A percentile compares a stretch with the other conserved stretches of the same genome.
phyloP scores from a whole-genome alignment of 2,113 vertebrate genomes.

The Pimephales promelas region DNA sequence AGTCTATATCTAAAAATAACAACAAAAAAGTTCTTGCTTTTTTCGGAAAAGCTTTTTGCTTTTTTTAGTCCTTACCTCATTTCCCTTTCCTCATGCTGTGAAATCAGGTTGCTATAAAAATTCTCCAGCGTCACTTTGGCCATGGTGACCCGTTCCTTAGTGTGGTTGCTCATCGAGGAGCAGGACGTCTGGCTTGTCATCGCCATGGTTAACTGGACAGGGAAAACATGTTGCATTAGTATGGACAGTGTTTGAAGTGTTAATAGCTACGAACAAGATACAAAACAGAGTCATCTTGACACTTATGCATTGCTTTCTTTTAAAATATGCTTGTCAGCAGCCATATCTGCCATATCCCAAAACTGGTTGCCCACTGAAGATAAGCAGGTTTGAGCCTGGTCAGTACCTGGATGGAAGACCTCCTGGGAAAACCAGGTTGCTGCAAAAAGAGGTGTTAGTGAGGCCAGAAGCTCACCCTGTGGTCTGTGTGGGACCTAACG shows the following conservation, averaged over 20 bases:
- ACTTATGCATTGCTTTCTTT: no score
- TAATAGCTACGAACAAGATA: not conserved
- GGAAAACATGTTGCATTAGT: not conserved
- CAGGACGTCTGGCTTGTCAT: constrained; percentile 94
- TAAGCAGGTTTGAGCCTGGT: no score
- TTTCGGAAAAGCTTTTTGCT: not conserved
- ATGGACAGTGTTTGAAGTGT: not conserved
- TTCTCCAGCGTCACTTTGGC: constrained; percentile 98
- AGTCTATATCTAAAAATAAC: not conserved
- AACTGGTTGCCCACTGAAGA: no score
- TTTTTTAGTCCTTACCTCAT: constrained; percentile 83
- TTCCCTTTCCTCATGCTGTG: constrained; percentile 95
- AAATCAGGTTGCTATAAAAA: constrained; percentile 97
- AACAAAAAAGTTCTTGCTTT: not conserved
- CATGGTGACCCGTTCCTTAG: constrained; percentile 97
- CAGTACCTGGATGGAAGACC: no score
- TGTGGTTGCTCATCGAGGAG: constrained; percentile 97
- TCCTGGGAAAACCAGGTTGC: no score
- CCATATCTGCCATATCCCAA: no score
- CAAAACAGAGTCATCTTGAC: not conserved
- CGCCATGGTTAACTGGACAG: constrained; percentile 84
- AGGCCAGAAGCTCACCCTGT: no score
- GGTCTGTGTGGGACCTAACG: no score
- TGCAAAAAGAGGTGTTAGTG: no score
- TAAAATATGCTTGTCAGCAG: no score